Evolutionary conservation across 2,113 vertebrate species (phyloP).

Genomic region (Oxyura jamaicensis): DNA sequence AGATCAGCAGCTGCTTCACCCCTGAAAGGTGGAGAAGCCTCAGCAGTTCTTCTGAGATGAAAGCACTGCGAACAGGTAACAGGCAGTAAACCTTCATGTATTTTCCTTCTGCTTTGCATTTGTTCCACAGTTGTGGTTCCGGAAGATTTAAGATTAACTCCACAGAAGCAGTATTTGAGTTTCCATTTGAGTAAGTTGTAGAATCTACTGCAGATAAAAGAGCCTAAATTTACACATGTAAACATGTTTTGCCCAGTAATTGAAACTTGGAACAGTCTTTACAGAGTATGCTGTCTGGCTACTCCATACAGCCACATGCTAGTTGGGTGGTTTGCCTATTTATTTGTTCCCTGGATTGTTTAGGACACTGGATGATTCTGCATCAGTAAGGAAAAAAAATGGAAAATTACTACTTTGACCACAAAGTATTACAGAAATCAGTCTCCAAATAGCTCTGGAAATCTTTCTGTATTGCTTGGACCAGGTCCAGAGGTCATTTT

Average conservation of each 20-base stretch:
- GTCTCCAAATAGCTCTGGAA: neutral
- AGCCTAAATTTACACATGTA: neutral
- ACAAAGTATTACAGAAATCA: neutral
- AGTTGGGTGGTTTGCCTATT: neutral
- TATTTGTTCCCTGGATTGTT: neutral
- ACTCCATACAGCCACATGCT: neutral
- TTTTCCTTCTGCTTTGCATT: neutral
- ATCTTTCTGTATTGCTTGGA: neutral
- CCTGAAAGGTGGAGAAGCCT: neutral
- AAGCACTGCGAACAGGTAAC: neutral
- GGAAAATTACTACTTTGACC: neutral
- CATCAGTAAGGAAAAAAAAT: neutral
- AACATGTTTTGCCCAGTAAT: rapidly evolving
- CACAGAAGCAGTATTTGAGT: neutral
- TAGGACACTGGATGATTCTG: neutral
- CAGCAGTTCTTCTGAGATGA: neutral
- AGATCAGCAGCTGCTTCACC: neutral
- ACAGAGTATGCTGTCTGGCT: neutral
- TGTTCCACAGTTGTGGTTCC: neutral
- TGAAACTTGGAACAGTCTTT: neutral
- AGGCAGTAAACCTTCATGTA: neutral
- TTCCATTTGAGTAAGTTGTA: neutral
- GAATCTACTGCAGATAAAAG: neutral
- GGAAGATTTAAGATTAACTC: neutral
- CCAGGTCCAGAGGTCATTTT: neutral